A percentile compares a stretch with the other conserved stretches of the same genome.
Evolutionary conservation across 2,113 vertebrate genomes (phyloP).

Genomic region (Zapornia atra): DNA sequence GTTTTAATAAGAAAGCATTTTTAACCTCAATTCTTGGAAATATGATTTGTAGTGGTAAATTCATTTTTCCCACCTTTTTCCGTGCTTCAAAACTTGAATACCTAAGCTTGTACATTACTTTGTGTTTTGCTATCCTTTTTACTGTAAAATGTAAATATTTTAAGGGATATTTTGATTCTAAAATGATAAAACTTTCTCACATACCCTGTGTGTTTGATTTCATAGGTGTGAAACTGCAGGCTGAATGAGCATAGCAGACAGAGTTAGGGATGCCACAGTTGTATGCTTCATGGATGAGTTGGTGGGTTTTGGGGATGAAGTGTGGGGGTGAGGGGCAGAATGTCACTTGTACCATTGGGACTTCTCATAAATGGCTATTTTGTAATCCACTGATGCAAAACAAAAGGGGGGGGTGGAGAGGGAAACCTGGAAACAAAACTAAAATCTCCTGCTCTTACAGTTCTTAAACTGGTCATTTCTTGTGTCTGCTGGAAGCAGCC

Average conservation of each 20-base stretch:
- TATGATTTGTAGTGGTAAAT: conserved; percentile 73
- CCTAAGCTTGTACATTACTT: conserved; percentile 86
- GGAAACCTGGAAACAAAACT: neutral
- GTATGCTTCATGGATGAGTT: neutral
- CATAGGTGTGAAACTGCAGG: conserved; percentile 56
- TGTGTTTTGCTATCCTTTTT: conserved; percentile 89
- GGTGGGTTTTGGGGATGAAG: neutral
- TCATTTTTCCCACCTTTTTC: conserved; percentile 71
- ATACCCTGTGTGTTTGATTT: conserved; percentile 81
- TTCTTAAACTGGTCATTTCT: neutral
- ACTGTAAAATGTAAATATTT: conserved; percentile 91
- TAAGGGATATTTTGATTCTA: conserved; percentile 89
- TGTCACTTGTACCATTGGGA: neutral
- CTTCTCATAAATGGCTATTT: neutral
- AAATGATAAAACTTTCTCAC: conserved; percentile 85
- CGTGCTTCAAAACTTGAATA: conserved; percentile 83
- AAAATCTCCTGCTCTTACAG: neutral
- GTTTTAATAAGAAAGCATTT: conserved; percentile 66
- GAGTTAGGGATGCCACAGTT: neutral
- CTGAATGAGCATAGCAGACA: conserved; percentile 15
- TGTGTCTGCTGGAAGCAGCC: neutral
- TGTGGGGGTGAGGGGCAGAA: neutral
- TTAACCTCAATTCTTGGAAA: conserved; percentile 63
- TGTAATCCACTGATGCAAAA: neutral
- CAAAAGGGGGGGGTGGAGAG: neutral